phyloP scores from a whole-genome alignment of 2,113 vertebrate genomes.

The Synchiropus splendidus region DNA sequence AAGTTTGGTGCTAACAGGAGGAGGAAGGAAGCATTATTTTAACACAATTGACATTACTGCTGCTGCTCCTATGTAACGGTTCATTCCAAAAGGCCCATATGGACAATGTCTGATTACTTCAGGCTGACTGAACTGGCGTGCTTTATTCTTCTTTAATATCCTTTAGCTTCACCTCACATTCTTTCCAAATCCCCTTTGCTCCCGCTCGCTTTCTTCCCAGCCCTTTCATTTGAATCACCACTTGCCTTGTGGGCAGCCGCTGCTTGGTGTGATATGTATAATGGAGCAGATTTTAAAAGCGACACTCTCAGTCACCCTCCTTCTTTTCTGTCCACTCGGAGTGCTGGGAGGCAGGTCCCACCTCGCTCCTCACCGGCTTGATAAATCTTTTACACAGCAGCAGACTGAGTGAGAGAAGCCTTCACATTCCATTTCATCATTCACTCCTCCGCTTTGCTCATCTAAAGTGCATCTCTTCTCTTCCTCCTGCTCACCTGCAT shows the following conservation, averaged over 20 bases:
- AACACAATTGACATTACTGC: too few relatives aligned
- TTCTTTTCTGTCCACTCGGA: slow-evolving; percentile 1
- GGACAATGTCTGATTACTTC: too few relatives aligned
- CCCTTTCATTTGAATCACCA: slow-evolving; percentile 13
- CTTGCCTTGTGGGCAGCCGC: slow-evolving; percentile 12
- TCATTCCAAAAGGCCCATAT: too few relatives aligned
- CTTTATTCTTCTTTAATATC: neutral
- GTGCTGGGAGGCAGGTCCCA: slow-evolving; percentile 11
- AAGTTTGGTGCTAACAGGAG: too few relatives aligned
- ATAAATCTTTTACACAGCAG: slow-evolving; percentile 63
- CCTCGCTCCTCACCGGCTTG: slow-evolving; percentile 35
- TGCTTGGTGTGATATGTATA: slow-evolving; percentile 34
- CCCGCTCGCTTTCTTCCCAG: neutral
- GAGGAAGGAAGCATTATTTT: too few relatives aligned
- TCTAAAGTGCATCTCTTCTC: slow-evolving; percentile 29
- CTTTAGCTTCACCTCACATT: neutral
- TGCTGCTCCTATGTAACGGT: too few relatives aligned
- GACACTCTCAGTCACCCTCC: slow-evolving; percentile 5
- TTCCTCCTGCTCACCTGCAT: slow-evolving; percentile 29
- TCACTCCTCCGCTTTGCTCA: slow-evolving; percentile 19
- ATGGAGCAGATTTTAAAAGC: slow-evolving; percentile 39
- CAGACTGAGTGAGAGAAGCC: slow-evolving; percentile 42
- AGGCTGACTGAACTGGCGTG: too few relatives aligned
- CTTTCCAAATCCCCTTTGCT: neutral
- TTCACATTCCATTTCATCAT: slow-evolving; percentile 69